These are phyloP conservation scores for Stegodyphus mimosarum DNA, from an alignment of 1,140 invertebrate genomes.

Conservation along the genomic window DNA sequence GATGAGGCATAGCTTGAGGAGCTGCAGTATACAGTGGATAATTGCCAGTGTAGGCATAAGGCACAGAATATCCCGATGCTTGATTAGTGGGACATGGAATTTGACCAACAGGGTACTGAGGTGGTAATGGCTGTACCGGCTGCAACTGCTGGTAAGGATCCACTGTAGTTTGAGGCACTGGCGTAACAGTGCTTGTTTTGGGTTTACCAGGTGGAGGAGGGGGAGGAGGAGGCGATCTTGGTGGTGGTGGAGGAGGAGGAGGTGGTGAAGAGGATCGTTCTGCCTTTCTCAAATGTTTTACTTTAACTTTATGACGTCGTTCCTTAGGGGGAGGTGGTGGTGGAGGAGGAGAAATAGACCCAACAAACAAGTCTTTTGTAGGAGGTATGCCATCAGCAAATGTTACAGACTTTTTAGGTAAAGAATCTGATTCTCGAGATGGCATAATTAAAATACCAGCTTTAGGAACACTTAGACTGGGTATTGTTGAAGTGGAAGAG, in stretches of 20 bases:
- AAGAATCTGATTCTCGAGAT: background rate
- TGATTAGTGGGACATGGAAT: constrained; percentile 1
- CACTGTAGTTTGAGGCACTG: background rate
- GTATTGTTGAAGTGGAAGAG: background rate
- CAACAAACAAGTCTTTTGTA: constrained; percentile 52
- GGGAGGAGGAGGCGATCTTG: constrained; percentile 48
- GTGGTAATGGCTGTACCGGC: constrained; percentile 16
- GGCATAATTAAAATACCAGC: constrained; percentile 58
- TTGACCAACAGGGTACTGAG: constrained; percentile 23
- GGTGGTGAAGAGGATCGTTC: background rate
- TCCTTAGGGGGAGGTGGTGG: constrained; percentile 60
- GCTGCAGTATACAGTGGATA: constrained; percentile 51
- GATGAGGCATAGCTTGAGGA: constrained; percentile 17
- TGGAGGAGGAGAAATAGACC: constrained; percentile 45
- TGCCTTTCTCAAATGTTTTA: constrained; percentile 36
- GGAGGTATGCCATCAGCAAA: constrained; percentile 63
- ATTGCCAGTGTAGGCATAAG: constrained; percentile 54
- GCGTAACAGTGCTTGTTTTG: background rate
- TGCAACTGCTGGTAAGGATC: constrained; percentile 48
- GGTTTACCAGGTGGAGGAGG: constrained; percentile 60
- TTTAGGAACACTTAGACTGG: constrained; percentile 12
- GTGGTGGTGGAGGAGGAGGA: constrained; percentile 36
- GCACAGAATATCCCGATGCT: constrained; percentile 49
- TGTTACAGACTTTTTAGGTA: constrained; percentile 61
- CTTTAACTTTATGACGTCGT: constrained; percentile 46